Evolutionary conservation across 2,113 vertebrate species (phyloP).

Genomic region (Motacilla alba): DNA sequence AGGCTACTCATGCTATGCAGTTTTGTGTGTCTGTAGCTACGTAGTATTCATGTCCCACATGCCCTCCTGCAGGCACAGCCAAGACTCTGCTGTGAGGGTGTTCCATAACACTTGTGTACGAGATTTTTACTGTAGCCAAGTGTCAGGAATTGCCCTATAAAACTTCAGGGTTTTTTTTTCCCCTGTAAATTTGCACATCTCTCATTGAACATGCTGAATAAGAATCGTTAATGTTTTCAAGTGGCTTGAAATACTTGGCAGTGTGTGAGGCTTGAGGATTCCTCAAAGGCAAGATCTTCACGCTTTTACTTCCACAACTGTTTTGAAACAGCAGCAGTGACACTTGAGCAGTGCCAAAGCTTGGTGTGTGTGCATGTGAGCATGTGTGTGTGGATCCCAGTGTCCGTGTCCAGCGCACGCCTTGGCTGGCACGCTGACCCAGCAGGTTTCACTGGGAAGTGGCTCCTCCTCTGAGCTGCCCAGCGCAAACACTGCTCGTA

Average conservation of each 20-base stretch:
- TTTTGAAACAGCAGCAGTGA: not conserved
- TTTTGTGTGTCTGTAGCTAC: not conserved
- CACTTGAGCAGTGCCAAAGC: not conserved
- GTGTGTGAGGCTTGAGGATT: not conserved
- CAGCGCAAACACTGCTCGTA: not conserved
- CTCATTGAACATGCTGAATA: not conserved
- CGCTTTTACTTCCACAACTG: not conserved
- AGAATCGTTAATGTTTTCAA: not conserved
- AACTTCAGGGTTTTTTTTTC: not conserved
- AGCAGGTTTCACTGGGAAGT: constrained; percentile 12
- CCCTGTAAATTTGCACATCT: not conserved
- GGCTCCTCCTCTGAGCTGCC: not conserved
- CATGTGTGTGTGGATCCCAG: not conserved
- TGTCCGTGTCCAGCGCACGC: not conserved
- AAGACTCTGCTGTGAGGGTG: not conserved
- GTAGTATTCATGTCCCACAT: rapidly evolving
- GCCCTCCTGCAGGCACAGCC: not conserved
- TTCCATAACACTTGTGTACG: not conserved
- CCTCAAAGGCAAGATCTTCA: not conserved
- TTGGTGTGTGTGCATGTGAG: not conserved
- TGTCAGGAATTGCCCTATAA: not conserved
- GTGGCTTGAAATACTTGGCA: not conserved
- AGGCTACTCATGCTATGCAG: not conserved
- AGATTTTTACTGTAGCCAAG: not conserved
- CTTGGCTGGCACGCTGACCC: not conserved